Base-by-base conservation (phyloP, 2,113 vertebrate species). In the Pomatostomus ruficeps region DNA sequence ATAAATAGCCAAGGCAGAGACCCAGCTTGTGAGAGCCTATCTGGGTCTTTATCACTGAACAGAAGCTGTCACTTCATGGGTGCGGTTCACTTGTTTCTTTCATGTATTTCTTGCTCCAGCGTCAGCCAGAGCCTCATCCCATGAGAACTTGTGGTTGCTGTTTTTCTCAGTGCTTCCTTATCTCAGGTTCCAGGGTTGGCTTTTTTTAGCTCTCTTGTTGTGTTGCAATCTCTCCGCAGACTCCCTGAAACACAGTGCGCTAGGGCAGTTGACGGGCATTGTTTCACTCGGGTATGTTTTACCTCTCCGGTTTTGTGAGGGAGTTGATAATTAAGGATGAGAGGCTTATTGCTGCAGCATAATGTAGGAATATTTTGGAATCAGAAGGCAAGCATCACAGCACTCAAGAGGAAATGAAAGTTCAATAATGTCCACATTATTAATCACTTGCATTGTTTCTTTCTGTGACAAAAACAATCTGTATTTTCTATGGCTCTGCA, bases 161-260 rank as follows among this genome's bases (percentile, higher is more conserved):
- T 71, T 95, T 97, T 96, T 96, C 83, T 93, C 88, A 96, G 67
- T 95, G 89, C 91, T 95, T 96, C 72, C 88, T 96, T 94, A 97
- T 97, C 95, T 96, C 78, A 78, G 65, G 48, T 96, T 97, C 85
- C 85, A 96, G 90, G 82, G 89, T 78, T 93, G 88, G 43, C 77
- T 96, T 96, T 93, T 88, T 96, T 92, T 96, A 95, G 91, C 95
- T 73, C 78, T 51, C 80, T 85, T 88, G 67, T 93, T 89, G 65
- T 94, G 79, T 59, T 82, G 89, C 74, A 91, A 74, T 77, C 52
- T 95, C 83, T 95, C 91, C 94, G 38, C 5, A 73, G 83, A 46
- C 29, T 88, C 71, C 42, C 54, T 42, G 90, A 67, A 91, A 78
- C 38, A 5, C 89, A 29, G 80, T 20, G 58, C 79, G 83, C 48